These are phyloP conservation scores for Hystrix brachyura DNA, from an alignment of 2,113 vertebrate species.

Conservation along the genomic window DNA sequence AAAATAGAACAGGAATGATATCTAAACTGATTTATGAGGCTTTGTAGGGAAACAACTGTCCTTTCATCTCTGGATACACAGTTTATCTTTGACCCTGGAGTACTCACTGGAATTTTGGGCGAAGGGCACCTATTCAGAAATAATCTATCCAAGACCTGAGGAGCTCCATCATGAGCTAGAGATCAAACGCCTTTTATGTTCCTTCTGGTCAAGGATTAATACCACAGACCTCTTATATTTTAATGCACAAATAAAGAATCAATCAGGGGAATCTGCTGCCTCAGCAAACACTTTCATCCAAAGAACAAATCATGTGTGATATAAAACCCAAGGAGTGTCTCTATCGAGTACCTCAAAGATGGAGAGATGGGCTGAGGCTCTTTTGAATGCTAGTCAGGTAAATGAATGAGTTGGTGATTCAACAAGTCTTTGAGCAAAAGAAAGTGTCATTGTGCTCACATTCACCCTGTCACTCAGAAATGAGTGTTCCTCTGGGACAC, in stretches of 20 bases:
- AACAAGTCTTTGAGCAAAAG: conserved; percentile 26
- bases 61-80: conserved; percentile 80
- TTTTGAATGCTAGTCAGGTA: not conserved
- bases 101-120: conserved; percentile 69
- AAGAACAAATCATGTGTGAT: conserved; percentile 66
- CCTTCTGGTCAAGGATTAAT: conserved; percentile 66
- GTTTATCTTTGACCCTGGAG: conserved; percentile 71
- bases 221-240: conserved; percentile 70
- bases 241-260: conserved; percentile 76
- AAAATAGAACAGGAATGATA: conserved; percentile 65
- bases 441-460: conserved; percentile 6
- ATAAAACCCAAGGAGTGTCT: conserved; percentile 41
- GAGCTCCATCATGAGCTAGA: conserved; percentile 60
- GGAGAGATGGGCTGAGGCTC: not conserved
- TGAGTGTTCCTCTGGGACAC: not conserved
- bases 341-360: not conserved
- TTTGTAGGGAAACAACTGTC: conserved; percentile 58
- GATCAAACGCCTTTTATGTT: conserved; percentile 72
- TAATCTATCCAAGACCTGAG: conserved; percentile 71
- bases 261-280: conserved; percentile 63
- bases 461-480: conserved; percentile 22
- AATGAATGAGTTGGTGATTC: not conserved
- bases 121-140: conserved; percentile 72
- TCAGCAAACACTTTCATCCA: conserved; percentile 73
- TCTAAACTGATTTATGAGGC: conserved; percentile 66